Conservation (phyloP, 2,113 vertebrate species). For the Ceratotherium simum region DNA sequence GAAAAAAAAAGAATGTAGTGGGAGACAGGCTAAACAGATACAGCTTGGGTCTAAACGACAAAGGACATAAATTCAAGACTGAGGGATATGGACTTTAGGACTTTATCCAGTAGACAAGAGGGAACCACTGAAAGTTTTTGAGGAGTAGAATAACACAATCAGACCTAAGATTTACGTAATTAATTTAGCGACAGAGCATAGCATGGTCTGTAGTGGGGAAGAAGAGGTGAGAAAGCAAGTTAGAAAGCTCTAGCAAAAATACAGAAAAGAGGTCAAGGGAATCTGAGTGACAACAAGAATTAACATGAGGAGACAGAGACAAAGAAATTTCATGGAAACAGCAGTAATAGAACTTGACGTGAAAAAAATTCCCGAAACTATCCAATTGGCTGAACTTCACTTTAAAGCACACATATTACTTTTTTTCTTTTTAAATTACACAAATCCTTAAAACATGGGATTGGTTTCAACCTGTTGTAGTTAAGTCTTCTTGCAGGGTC, state of each 20-base stretch:
- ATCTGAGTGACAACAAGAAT: background rate
- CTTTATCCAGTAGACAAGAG: background rate
- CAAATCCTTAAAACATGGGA: slow-evolving; percentile 76
- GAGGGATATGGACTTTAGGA: background rate
- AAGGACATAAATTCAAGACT: background rate
- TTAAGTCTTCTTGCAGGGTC: slow-evolving; percentile 60
- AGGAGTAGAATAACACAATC: background rate
- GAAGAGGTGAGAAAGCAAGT: background rate
- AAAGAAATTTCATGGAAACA: slow-evolving; percentile 3
- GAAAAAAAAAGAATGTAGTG: too few relatives aligned
- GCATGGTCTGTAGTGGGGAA: background rate
- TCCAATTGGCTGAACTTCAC: slow-evolving; percentile 61
- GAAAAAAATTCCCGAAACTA: slow-evolving; percentile 46
- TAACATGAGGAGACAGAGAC: slow-evolving; percentile 34
- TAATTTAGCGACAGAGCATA: background rate
- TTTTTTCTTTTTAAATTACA: slow-evolving; percentile 69
- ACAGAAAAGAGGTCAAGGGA: background rate
- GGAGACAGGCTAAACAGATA: background rate
- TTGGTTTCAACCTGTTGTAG: slow-evolving; percentile 76
- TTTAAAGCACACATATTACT: slow-evolving; percentile 40
- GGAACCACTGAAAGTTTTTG: background rate
- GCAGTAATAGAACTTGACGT: slow-evolving; percentile 63
- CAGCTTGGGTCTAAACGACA: background rate
- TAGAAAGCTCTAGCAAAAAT: background rate
- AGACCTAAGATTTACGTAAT: background rate